phyloP scores from a whole-genome alignment of 2,113 vertebrate species.

The Panthera leo region DNA sequence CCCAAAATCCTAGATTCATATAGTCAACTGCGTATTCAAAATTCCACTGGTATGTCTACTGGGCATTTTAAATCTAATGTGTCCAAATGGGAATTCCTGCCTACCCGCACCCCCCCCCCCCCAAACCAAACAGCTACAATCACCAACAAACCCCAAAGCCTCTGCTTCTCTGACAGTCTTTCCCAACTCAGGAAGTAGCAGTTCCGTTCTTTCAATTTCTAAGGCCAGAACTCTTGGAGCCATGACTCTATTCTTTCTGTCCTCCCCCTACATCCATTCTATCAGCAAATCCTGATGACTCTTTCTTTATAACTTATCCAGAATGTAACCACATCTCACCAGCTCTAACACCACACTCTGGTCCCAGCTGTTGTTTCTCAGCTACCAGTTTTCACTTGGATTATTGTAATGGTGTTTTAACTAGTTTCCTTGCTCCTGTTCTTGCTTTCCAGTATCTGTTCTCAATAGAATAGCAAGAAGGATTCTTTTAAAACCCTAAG shows the following conservation, averaged over 20 bases:
- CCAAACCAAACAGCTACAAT: neutral
- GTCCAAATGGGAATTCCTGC: neutral
- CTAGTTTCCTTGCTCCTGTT: neutral
- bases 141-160: neutral
- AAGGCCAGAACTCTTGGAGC: neutral
- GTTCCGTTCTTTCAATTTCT: neutral
- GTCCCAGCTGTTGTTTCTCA: neutral
- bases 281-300: neutral
- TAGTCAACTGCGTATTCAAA: neutral
- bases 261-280: neutral
- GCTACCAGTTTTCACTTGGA: neutral
- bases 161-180: neutral
- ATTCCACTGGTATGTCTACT: neutral
- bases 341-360: neutral
- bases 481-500: neutral
- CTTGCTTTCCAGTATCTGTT: neutral
- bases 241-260: neutral
- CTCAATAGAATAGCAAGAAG: neutral
- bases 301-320: conserved; percentile 12
- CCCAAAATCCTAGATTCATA: neutral
- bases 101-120: fast-evolving
- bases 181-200: neutral
- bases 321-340: neutral
- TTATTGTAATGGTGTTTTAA: neutral
- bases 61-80: conserved; percentile 25